Evolutionary conservation across 1,140 invertebrate species (phyloP).

Genomic region (Caerostris extrusa): DNA sequence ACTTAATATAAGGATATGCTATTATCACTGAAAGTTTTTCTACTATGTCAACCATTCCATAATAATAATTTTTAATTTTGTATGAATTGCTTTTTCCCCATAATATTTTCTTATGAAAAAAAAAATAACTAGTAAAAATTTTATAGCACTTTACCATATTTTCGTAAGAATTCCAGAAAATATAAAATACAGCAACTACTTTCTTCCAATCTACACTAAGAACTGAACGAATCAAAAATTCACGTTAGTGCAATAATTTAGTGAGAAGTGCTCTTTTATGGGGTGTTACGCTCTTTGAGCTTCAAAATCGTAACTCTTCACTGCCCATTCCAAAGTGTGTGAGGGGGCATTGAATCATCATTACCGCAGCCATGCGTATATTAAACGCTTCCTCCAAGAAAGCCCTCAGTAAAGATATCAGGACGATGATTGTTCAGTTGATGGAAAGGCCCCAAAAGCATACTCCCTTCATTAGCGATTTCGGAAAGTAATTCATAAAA

Average conservation of each 20-base stretch:
- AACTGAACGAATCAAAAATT: conserved; percentile 38
- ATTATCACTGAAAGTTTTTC: no score
- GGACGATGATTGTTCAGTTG: conserved; percentile 6
- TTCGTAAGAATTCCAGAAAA: neutral
- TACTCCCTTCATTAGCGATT: neutral
- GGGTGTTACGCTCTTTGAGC: conserved; percentile 12
- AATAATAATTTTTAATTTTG: no score
- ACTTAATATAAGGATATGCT: no score
- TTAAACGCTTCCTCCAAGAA: conserved; percentile 21
- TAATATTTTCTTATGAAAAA: neutral
- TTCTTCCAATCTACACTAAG: neutral
- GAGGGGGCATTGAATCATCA: conserved; percentile 47
- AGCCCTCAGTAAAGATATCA: conserved; percentile 32
- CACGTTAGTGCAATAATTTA: neutral
- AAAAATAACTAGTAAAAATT: neutral
- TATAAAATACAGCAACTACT: neutral
- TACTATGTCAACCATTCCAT: no score
- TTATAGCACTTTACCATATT: neutral
- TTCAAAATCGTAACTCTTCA: neutral
- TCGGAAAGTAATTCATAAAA: neutral
- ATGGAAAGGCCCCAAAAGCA: conserved; percentile 17
- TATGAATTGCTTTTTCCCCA: no score
- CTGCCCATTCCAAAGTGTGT: neutral
- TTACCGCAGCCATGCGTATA: conserved; percentile 25
- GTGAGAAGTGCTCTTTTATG: conserved; percentile 19